Percentiles rank a stretch among this genome's conserved stretches.
Conservation (phyloP, 2,888 invertebrate species). For the Cordylochernes scorpioides region DNA sequence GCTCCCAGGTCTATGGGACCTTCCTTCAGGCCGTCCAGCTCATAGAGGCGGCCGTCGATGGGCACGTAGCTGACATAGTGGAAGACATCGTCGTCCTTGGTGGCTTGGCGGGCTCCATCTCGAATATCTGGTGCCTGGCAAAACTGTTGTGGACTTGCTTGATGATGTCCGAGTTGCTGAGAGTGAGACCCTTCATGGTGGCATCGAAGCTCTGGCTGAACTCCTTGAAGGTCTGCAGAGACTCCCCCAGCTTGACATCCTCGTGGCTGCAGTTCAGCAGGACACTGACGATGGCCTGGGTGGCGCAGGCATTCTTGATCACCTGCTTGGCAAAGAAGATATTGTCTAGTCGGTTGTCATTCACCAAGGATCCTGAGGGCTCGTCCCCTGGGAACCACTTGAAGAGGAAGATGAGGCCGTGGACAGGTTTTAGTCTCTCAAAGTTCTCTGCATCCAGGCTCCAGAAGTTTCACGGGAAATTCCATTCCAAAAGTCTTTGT, state of each 20-base stretch:
- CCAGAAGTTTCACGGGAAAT: too few species aligned
- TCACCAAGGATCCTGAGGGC: slow-evolving; percentile 41
- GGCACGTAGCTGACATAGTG: slow-evolving; percentile 93
- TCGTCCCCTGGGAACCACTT: slow-evolving; percentile 40
- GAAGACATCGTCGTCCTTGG: slow-evolving; percentile 65
- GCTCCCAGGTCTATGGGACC: slow-evolving; percentile 90
- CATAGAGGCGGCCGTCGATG: slow-evolving; percentile 66
- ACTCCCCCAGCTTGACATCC: slow-evolving; percentile 53
- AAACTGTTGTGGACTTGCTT: slow-evolving; percentile 88
- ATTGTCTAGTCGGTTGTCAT: slow-evolving; percentile 51
- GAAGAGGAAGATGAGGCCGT: slow-evolving; percentile 89
- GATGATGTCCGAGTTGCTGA: slow-evolving; percentile 82
- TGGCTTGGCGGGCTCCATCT: too few species aligned
- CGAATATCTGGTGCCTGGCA: too few species aligned
- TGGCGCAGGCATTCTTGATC: slow-evolving; percentile 95
- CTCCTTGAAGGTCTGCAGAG: slow-evolving; percentile 44
- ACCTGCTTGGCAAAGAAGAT: slow-evolving; percentile 96
- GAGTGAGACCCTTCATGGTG: slow-evolving; percentile 56
- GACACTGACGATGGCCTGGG: slow-evolving; percentile 85
- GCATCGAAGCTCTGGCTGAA: slow-evolving; percentile 67
- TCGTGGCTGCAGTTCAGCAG: slow-evolving; percentile 63
- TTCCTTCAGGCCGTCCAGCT: slow-evolving; percentile 76
- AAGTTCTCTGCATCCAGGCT: too few species aligned
- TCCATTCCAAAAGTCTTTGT: too few species aligned
- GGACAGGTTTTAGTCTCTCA: too few species aligned